phyloP scores from a whole-genome alignment of 2,797 vertebrate species.

The Lerista edwardsae region DNA sequence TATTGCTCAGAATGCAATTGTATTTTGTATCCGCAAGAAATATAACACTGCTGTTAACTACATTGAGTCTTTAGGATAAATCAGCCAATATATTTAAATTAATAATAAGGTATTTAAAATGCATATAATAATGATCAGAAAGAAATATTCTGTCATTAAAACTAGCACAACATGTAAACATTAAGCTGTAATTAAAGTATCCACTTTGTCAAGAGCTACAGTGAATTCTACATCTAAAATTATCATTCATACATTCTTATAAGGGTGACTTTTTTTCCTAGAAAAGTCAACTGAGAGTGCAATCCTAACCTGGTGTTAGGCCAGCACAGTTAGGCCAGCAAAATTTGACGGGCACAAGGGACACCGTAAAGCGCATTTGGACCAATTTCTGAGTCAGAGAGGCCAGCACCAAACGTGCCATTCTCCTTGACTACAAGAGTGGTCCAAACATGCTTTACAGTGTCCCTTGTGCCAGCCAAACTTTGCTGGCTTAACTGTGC shows the following conservation, averaged over 20 bases:
- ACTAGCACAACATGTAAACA: neutral
- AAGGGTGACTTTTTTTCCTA: neutral
- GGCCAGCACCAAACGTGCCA: no score
- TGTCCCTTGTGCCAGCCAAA: no score
- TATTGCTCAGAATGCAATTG: neutral
- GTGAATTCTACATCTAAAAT: conserved; percentile 1
- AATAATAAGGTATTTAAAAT: neutral
- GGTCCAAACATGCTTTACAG: no score
- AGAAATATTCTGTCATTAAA: neutral
- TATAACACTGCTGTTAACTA: neutral
- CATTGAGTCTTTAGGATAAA: neutral
- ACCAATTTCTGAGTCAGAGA: no score
- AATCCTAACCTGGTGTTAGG: no score
- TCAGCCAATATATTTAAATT: neutral
- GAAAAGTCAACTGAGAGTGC: no score
- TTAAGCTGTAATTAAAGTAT: conserved; percentile 1
- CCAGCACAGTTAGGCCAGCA: no score
- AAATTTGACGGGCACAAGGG: no score
- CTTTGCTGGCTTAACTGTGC: no score
- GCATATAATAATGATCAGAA: neutral
- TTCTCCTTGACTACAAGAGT: no score
- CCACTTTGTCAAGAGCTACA: neutral
- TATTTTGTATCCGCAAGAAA: neutral
- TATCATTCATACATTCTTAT: neutral
- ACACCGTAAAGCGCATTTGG: no score